A percentile compares a stretch with the other conserved stretches of the same genome.
These are phyloP conservation scores for Turnix velox DNA, from an alignment of 2,113 vertebrate genomes.

Conservation along the genomic window DNA sequence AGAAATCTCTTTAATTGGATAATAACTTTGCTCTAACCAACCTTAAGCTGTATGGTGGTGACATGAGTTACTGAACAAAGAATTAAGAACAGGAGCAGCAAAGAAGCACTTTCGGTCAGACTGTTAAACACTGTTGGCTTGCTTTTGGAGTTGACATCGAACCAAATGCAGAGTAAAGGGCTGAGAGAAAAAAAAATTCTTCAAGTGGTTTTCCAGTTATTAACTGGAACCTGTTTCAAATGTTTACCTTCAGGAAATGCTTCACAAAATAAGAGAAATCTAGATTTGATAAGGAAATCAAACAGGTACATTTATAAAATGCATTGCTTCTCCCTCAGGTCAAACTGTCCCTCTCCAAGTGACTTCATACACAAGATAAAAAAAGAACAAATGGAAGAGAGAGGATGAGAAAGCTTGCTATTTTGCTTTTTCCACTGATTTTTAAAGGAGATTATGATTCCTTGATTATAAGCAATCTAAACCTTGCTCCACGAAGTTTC, in stretches of 20 bases:
- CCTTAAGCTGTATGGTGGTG: neutral
- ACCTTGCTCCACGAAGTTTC: neutral
- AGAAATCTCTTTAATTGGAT: neutral
- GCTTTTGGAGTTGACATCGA: neutral
- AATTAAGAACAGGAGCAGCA: neutral
- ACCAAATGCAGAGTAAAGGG: neutral
- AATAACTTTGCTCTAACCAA: neutral
- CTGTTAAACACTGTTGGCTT: neutral
- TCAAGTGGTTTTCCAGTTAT: neutral
- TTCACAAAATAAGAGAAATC: neutral
- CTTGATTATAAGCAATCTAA: neutral
- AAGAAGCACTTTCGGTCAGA: neutral
- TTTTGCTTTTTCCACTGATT: neutral
- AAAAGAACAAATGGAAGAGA: neutral
- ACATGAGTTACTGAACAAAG: neutral
- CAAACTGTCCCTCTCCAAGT: neutral
- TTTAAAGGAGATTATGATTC: neutral
- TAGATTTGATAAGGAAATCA: neutral
- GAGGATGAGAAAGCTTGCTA: neutral
- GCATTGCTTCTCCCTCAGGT: neutral
- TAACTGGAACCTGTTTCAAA: neutral
- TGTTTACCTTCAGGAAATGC: neutral
- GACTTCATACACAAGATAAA: neutral
- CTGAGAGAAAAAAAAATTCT: neutral
- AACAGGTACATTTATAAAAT: neutral